A percentile compares a stretch with the other conserved stretches of the same genome.
phyloP scores from a whole-genome alignment of 2,888 invertebrate genomes.

The Rhimphoctona megacephalus region DNA sequence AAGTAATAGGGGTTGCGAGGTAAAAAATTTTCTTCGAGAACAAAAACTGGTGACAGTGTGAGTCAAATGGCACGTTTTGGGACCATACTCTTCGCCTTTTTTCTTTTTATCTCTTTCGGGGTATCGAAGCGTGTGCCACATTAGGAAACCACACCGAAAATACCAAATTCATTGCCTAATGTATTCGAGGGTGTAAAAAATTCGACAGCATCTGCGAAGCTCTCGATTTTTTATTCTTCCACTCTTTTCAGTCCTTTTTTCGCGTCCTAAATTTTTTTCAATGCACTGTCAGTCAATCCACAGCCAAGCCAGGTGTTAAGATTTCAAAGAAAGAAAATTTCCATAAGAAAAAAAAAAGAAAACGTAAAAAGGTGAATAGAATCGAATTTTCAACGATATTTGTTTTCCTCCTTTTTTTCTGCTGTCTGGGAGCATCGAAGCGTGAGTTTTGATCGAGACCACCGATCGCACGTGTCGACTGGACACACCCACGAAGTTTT shows the following conservation, averaged over 20 bases:
- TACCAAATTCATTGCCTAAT: neutral
- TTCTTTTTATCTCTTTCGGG: neutral
- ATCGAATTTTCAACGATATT: neutral
- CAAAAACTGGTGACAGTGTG: neutral
- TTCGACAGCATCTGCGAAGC: neutral
- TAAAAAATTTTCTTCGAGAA: neutral
- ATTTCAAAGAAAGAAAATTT: neutral
- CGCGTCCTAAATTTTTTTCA: neutral
- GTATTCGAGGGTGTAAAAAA: neutral
- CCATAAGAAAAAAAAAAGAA: neutral
- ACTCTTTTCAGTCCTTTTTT: neutral
- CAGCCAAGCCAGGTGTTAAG: neutral
- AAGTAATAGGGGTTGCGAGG: neutral
- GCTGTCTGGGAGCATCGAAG: neutral
- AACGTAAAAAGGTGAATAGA: neutral
- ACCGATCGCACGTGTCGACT: slow-evolving; percentile 52
- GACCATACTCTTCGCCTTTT: neutral
- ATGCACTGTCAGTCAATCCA: neutral
- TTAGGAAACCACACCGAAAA: neutral
- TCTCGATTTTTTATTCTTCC: neutral
- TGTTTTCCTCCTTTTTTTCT: neutral
- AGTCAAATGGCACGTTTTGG: neutral
- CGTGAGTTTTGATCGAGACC: slow-evolving; percentile 26
- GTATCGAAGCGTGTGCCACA: neutral
- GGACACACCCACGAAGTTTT: slow-evolving; percentile 64